Base-by-base conservation (phyloP, 37 sponge, comb jelly and placozoan genomes). In the Tethya wilhelma region DNA sequence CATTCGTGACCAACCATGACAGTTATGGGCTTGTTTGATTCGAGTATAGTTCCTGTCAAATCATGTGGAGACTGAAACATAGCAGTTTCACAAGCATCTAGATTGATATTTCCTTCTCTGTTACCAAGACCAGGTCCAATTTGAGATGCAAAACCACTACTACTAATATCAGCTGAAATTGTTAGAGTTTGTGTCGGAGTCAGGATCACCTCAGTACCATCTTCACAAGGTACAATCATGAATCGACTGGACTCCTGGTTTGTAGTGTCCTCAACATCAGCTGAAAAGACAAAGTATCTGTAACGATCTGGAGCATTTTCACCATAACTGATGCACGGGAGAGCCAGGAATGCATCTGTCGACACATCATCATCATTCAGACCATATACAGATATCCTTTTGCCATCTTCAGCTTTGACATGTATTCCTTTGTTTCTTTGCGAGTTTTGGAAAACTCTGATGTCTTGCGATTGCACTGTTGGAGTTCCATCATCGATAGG, bases 1-100 rank as follows among this genome's bases (percentile, higher is more conserved):
- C 89, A 89, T 22, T 60, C 59, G 57, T 89, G 84, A 22, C 89
- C 80, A 58, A 59, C 34, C 22, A 80, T 69, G 3, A 80, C 70
- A 20, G 80, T 33, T 6, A 87, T 63, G 1, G 83, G 83, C 36
- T 60, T 71, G 64, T 67, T 36, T 3, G 88, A 64, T 5, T 31
- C 62, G 8, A 87, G 33, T 4, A 42, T 67, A 17, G 70, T 59
- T 23, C 88, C 88, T 43, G 88, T 87, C 22, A 87, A 23, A 37
- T 87, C 88, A 0, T 20, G 19, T 1, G 2, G 9, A 1, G 32
- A 36, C 17, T 38, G 6, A 76, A 59, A 1, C 0, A 7, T 5
- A 30, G 17, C 12, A 3, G 77, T 76, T 63, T 62, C 41, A 38
- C 14, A 40, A 19, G 28, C 7, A 38, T 9, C 22, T 1, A 49